Conservation (phyloP, 2,113 vertebrate genomes). For the Acinonyx jubatus region DNA sequence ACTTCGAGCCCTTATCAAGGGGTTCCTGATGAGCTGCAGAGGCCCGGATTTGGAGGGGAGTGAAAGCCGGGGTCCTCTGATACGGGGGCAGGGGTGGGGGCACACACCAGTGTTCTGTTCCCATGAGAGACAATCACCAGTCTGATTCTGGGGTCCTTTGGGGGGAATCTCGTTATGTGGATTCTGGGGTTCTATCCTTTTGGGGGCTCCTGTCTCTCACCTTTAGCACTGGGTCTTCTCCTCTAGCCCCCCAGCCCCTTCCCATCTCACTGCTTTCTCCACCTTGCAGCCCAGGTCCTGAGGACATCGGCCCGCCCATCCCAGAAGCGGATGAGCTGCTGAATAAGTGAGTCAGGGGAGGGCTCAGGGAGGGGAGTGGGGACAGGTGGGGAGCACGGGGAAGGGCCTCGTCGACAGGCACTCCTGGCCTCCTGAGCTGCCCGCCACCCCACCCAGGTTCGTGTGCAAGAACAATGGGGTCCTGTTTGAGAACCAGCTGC, state of each 20-base stretch:
- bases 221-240: neutral
- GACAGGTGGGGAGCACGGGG: neutral
- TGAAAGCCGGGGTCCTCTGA: neutral
- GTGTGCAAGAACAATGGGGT: conserved; percentile 97
- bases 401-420: neutral
- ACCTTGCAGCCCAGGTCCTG: conserved; percentile 84
- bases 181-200: conserved; percentile 2
- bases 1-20: neutral
- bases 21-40: neutral
- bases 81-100: neutral
- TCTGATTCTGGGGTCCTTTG: neutral
- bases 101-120: neutral
- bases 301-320: conserved; percentile 92
- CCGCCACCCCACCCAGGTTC: conserved; percentile 84
- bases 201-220: conserved; percentile 3
- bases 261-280: conserved; percentile 16
- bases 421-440: neutral
- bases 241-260: neutral
- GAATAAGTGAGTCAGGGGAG: conserved; percentile 91
- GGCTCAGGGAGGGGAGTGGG: neutral
- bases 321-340: conserved; percentile 95
- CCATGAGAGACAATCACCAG: neutral
- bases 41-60: neutral
- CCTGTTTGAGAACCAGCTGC: conserved; percentile 95
- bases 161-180: neutral